phyloP scores from a whole-genome alignment of 2,113 vertebrate genomes.

The Uria lomvia region DNA sequence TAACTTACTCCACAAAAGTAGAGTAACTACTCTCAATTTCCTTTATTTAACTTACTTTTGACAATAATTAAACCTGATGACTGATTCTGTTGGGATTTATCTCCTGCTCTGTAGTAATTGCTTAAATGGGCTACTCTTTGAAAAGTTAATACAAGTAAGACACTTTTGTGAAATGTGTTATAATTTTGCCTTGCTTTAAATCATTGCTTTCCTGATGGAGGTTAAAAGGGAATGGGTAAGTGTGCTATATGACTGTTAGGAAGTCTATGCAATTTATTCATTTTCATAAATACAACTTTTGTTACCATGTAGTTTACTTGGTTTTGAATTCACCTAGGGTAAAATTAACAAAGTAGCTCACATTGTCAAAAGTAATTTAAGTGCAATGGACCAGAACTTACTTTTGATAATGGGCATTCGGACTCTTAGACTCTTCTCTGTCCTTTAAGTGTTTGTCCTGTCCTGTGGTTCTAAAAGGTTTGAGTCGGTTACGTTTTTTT shows the following conservation, averaged over 20 bases:
- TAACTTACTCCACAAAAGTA: background rate
- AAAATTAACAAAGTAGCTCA: background rate
- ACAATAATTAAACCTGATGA: background rate
- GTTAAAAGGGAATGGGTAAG: conserved; percentile 96
- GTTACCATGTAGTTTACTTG: background rate
- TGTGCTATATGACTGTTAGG: conserved; percentile 60
- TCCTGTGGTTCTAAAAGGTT: background rate
- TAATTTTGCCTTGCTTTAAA: conserved; percentile 78
- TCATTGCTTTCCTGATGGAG: conserved; percentile 85
- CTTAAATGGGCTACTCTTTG: background rate
- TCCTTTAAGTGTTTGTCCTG: background rate
- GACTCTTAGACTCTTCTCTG: background rate
- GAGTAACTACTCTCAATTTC: background rate
- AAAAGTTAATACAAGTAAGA: background rate
- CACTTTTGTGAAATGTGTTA: conserved; percentile 55
- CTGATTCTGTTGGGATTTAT: background rate
- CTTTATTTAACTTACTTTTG: background rate
- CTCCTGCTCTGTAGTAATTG: background rate
- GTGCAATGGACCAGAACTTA: background rate
- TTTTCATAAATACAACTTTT: background rate
- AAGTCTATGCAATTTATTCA: conserved; percentile 16
- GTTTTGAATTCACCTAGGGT: background rate
- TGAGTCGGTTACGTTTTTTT: background rate
- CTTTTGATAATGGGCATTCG: conserved; percentile 21
- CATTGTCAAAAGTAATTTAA: background rate